Evolutionary conservation across 1,140 invertebrate species (phyloP).

Genomic region (Manduca sexta): DNA sequence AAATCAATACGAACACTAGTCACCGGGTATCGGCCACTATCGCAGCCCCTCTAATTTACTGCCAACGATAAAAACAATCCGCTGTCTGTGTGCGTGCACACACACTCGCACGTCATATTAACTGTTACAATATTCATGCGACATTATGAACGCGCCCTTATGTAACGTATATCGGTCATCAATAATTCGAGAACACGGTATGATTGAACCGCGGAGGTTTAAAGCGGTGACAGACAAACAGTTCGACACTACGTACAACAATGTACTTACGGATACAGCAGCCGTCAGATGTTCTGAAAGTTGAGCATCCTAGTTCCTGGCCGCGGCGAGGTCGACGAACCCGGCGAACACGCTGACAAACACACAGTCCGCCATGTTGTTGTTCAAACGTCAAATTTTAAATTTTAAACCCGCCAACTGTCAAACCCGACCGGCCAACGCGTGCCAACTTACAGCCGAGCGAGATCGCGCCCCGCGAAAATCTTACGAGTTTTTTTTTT

Average conservation of each 20-base stretch:
- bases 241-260: not conserved
- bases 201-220: slow-evolving; percentile 18
- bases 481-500: not conserved
- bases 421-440: slow-evolving; percentile 46
- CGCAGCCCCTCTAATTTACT: slow-evolving; percentile 60
- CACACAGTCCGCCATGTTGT: slow-evolving; percentile 61
- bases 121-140: slow-evolving; percentile 47
- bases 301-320: slow-evolving; percentile 57
- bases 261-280: slow-evolving; percentile 62
- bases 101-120: slow-evolving; percentile 11
- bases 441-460: slow-evolving; percentile 9
- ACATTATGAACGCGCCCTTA: slow-evolving; percentile 44
- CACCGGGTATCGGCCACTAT: slow-evolving; percentile 58
- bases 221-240: not conserved
- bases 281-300: slow-evolving; percentile 66
- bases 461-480: too few species aligned
- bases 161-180: slow-evolving; percentile 31
- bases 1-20: slow-evolving; percentile 66
- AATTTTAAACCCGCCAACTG: slow-evolving; percentile 60
- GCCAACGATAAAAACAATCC: slow-evolving; percentile 53
- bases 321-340: slow-evolving; percentile 43
- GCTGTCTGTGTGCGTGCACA: slow-evolving; percentile 22
- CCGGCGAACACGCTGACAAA: slow-evolving; percentile 46
- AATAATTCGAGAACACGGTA: slow-evolving; percentile 35
- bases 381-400: slow-evolving; percentile 61